A percentile compares a stretch with the other conserved stretches of the same genome.
Conservation (phyloP, 2,113 vertebrate genomes). For the Rhegmatorhina hoffmannsi region DNA sequence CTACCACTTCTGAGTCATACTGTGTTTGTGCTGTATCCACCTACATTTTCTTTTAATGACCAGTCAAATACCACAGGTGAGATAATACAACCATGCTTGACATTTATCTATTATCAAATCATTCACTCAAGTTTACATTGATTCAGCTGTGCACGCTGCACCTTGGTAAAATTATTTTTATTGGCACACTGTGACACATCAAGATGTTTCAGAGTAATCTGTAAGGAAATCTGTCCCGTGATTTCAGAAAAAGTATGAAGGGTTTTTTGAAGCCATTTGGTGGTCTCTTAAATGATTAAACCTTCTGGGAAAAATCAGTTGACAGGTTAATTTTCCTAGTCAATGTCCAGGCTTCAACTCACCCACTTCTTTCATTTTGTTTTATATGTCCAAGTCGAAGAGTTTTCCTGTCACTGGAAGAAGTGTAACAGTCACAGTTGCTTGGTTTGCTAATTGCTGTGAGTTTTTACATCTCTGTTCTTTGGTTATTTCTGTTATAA, state of each 20-base stretch:
- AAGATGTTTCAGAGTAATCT: not conserved
- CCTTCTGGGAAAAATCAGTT: not conserved
- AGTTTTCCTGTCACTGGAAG: not conserved
- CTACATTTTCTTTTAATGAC: not conserved
- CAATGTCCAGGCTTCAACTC: not conserved
- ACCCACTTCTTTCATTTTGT: not conserved
- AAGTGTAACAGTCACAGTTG: not conserved
- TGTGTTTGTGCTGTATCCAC: not conserved
- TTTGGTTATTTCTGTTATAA: not conserved
- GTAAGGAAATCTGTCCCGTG: not conserved
- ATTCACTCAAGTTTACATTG: not conserved
- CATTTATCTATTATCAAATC: conserved; percentile 8
- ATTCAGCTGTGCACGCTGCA: not conserved
- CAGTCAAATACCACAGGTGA: conserved; percentile 23
- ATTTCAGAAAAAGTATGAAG: not conserved
- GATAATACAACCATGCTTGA: not conserved
- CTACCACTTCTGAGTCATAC: not conserved
- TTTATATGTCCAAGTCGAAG: not conserved
- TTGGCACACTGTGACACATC: not conserved
- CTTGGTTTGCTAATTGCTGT: not conserved
- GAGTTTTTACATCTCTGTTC: not conserved
- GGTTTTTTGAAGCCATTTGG: not conserved
- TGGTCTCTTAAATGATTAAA: not conserved
- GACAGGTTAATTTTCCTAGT: not conserved
- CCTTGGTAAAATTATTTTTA: conserved; percentile 3